Conservation (phyloP, 1,140 invertebrate species). For the Drosophila chauvacae region DNA sequence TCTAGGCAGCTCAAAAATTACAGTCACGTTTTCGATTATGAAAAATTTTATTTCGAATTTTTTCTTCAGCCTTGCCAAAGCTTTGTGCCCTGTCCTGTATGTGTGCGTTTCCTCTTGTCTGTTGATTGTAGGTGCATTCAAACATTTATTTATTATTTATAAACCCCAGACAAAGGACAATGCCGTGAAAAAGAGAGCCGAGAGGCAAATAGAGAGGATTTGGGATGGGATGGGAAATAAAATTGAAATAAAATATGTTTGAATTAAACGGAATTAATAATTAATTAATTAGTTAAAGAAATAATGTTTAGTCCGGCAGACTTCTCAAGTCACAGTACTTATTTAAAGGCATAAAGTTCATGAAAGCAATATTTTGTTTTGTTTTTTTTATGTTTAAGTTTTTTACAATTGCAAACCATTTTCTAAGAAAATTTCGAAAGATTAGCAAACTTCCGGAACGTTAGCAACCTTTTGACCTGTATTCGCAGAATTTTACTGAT, state of each 20-base stretch:
- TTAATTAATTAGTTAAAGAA: background rate
- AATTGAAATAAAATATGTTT: background rate
- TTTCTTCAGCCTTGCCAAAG: conserved; percentile 12
- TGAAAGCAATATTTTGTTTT: too few relatives aligned
- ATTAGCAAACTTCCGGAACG: too few relatives aligned
- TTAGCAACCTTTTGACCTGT: too few relatives aligned
- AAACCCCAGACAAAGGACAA: conserved; percentile 25
- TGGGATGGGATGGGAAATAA: background rate
- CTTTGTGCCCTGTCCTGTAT: conserved; percentile 2
- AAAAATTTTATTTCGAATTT: conserved; percentile 76
- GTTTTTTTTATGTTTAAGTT: too few relatives aligned
- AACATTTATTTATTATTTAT: conserved; percentile 68
- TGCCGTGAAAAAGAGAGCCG: background rate
- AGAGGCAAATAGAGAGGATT: background rate
- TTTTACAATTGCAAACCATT: too few relatives aligned
- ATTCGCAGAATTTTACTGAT: too few relatives aligned
- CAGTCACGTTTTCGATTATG: conserved; percentile 83
- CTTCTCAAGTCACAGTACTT: too few relatives aligned
- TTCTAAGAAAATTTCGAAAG: too few relatives aligned
- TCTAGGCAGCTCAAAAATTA: conserved; percentile 66
- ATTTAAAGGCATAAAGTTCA: too few relatives aligned
- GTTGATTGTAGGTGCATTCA: conserved; percentile 52
- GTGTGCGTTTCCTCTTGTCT: conserved; percentile 11
- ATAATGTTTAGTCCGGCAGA: too few relatives aligned
- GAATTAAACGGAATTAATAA: background rate